These are phyloP conservation scores for Drosophila pruinosa DNA, from an alignment of 1,140 invertebrate species.

Conservation along the genomic window DNA sequence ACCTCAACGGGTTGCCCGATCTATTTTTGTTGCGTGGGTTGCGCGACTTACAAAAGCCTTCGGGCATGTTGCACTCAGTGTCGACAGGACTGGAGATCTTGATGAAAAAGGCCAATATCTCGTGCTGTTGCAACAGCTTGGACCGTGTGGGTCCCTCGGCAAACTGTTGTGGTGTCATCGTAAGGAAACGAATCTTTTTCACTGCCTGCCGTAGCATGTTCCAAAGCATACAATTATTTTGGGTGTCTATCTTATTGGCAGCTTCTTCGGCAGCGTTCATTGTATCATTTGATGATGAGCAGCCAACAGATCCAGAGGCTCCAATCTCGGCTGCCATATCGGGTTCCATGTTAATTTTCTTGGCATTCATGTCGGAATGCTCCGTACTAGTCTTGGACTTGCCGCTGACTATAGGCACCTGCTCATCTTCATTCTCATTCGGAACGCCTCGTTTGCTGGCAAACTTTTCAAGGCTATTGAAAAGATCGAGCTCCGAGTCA, in stretches of 20 bases:
- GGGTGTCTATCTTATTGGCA: slow-evolving; percentile 67
- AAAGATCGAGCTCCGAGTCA: slow-evolving; percentile 89
- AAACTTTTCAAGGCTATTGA: slow-evolving; percentile 88
- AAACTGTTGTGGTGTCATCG: slow-evolving; percentile 90
- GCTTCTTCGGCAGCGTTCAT: slow-evolving; percentile 37
- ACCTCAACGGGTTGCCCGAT: too few relatives aligned
- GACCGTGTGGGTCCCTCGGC: slow-evolving; percentile 90
- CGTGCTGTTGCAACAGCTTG: slow-evolving; percentile 87
- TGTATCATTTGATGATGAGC: slow-evolving; percentile 46
- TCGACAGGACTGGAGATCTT: slow-evolving; percentile 89
- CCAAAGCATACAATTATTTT: slow-evolving; percentile 64
- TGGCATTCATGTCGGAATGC: neutral
- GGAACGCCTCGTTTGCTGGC: slow-evolving; percentile 83
- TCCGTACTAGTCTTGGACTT: slow-evolving; percentile 10
- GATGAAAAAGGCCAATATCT: slow-evolving; percentile 91
- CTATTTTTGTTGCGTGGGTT: slow-evolving; percentile 62
- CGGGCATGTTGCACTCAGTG: slow-evolving; percentile 87
- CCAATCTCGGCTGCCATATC: slow-evolving; percentile 74
- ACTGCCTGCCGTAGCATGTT: slow-evolving; percentile 83
- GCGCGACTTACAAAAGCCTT: slow-evolving; percentile 86
- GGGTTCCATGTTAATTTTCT: slow-evolving; percentile 79
- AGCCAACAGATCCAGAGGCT: too few relatives aligned
- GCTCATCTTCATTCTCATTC: slow-evolving; percentile 20
- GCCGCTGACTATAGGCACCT: slow-evolving; percentile 1
- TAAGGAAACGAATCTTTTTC: slow-evolving; percentile 89